These are phyloP conservation scores for Hyalella azteca DNA, from an alignment of 2,888 invertebrate species.

Conservation along the genomic window DNA sequence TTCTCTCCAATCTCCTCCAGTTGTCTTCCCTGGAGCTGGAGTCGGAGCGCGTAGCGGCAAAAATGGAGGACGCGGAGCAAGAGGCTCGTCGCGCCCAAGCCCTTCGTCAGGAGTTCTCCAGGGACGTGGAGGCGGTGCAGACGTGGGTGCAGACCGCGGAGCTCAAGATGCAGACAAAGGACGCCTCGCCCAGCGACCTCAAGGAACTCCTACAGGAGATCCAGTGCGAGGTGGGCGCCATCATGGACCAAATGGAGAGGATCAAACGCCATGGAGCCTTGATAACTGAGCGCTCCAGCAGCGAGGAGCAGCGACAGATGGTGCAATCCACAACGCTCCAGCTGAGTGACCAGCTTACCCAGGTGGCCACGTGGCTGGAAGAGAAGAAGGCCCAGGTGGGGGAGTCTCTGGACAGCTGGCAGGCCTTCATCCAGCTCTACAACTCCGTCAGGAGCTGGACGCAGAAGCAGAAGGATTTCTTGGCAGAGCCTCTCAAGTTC, in stretches of 20 bases:
- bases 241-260: slow-evolving; percentile 78
- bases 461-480: slow-evolving; percentile 79
- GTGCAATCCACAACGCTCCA: slow-evolving; percentile 78
- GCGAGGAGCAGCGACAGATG: slow-evolving; percentile 76
- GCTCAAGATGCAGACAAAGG: slow-evolving; percentile 80
- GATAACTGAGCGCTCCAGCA: slow-evolving; percentile 79
- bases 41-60: slow-evolving; percentile 77
- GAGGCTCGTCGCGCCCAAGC: slow-evolving; percentile 86
- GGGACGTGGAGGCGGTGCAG: slow-evolving; percentile 80
- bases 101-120: slow-evolving; percentile 78
- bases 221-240: slow-evolving; percentile 75
- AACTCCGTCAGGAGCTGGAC: slow-evolving; percentile 84
- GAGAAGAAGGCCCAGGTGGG: slow-evolving; percentile 68
- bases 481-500: slow-evolving; percentile 78
- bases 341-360: slow-evolving; percentile 78
- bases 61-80: slow-evolving; percentile 85
- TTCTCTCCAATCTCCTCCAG: neutral
- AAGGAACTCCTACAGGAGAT: slow-evolving; percentile 78
- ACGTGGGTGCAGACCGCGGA: slow-evolving; percentile 85
- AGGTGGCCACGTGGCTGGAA: slow-evolving; percentile 62
- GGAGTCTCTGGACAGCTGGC: slow-evolving; percentile 87
- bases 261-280: slow-evolving; percentile 78
- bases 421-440: slow-evolving; percentile 81
- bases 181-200: slow-evolving; percentile 76
- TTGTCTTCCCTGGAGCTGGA: slow-evolving; percentile 81